Evolutionary conservation across 2,113 vertebrate genomes (phyloP), one percentile per base, ranked within the genome.

Genomic region (Cephalopholis sonnerati): DNA sequence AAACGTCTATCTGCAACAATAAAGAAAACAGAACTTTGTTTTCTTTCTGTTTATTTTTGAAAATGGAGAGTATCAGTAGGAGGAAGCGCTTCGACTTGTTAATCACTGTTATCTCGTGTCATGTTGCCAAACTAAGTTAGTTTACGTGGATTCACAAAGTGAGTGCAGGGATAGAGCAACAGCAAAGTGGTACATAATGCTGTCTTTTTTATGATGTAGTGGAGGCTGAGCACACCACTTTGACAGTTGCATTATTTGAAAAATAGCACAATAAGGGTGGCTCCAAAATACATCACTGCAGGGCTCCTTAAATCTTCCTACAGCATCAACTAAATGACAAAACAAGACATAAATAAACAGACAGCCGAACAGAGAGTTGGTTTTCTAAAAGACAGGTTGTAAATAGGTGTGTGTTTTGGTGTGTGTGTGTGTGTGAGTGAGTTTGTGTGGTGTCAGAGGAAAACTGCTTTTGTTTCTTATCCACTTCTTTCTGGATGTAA

Each of bases 371-470:
- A 83, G 86, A 93, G 94, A 96, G 95, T 67, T 77, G 65, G 74
- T 83, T 87, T 18, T 48, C 64, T 82, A 53, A 94, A 94, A 90
- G 94, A 95, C 96, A 95, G 95, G 86, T 71, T 85, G 79, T 93
- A 91, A 92, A 89, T 86, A 84, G 18, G 25, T 74, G 69, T 83
- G 68, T 77, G 46, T 61, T 16, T 63, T 44, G 4, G 25, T 13
- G n/a, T 57, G 55, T 74, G 66, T 15, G 59, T 50, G 46, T 46
- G 74, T 64, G 64, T 66, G 51, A n/a, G 53, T 54, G 55, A 74
- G 63, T 51, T 66, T 44, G 20, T 53, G 65, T 46, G 61, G 44
- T 32, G 46, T 63, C 48, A 29, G 29, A 69, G 32, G 29, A 50
- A 79, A 77, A 75, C 16, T 25, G 57, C 22, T 74, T 82, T 82